Percentiles rank a stretch among this genome's conserved stretches.
phyloP scores from a whole-genome alignment of 1,140 invertebrate genomes.

The Thalassaphorura encarpata region DNA sequence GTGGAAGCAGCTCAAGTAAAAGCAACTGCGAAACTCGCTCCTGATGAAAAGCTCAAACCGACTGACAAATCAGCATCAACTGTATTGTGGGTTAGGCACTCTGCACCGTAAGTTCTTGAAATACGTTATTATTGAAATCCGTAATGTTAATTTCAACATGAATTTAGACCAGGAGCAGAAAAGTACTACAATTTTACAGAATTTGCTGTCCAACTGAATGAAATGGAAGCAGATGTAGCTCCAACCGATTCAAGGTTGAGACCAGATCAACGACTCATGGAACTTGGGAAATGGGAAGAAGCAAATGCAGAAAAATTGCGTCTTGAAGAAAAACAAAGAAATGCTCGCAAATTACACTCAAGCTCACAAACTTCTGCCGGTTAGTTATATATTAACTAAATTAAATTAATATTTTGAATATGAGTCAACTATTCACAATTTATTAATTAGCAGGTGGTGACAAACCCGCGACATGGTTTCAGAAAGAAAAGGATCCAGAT shows the following conservation, averaged over 20 bases:
- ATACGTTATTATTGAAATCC: conserved; percentile 38
- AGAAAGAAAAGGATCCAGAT: conserved; percentile 43
- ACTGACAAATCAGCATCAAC: background rate
- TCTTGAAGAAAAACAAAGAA: conserved; percentile 52
- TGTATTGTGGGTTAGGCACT: conserved; percentile 2
- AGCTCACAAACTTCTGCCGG: conserved; percentile 37
- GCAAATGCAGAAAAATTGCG: conserved; percentile 48
- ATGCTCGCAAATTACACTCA: conserved; percentile 38
- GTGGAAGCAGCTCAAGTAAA: conserved; percentile 49
- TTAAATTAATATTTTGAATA: no score
- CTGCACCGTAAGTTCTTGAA: conserved; percentile 2
- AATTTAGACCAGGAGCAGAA: conserved; percentile 36
- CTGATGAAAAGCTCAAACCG: conserved; percentile 30
- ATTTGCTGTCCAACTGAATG: conserved; percentile 54
- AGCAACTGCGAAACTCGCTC: conserved; percentile 35
- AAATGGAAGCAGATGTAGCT: conserved; percentile 45
- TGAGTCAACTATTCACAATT: background rate
- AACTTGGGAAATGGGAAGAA: conserved; percentile 53
- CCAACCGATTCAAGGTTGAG: conserved; percentile 52
- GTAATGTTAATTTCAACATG: conserved; percentile 39
- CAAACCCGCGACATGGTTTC: conserved; percentile 47
- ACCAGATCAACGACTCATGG: conserved; percentile 57
- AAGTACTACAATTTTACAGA: conserved; percentile 51
- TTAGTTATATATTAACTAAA: conserved; percentile 34
- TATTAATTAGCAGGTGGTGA: background rate